Evolutionary conservation across 1,140 invertebrate genomes (phyloP), one percentile per base, ranked within the genome.

Genomic region (Steinernema feltiae): DNA sequence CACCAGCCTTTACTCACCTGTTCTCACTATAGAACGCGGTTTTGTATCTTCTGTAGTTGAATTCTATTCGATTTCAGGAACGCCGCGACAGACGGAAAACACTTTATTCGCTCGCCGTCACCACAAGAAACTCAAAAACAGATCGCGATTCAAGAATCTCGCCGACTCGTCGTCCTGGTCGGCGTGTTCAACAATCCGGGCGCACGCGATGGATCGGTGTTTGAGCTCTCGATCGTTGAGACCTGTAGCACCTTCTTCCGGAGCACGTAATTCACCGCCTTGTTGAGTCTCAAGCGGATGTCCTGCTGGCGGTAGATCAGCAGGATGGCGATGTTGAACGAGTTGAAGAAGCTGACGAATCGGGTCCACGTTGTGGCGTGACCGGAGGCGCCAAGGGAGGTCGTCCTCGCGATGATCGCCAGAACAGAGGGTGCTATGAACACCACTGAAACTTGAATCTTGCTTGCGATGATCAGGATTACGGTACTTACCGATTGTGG

Each of bases 281-380:
- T 15, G 53, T 7, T 15, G 24, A 63, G 53, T 3, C 53, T 12
- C 15, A 7, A 63, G 24, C 53, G 53, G 24, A 63, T 63, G 24
- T 63, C 53, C 3, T 63, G 7, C 53, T 63, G 53, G 7, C 53
- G 12, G 53, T 63, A 63, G 12, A 63, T 63, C 2, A 63, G 15
- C 12, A 63, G 24, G 53, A 63, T 63, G 53, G 53, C 53, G 53
- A 63, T 63, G 53, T 63, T 63, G 53, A 63, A 63, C 53, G 53
- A 63, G 53, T 63, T 63, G 53, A 63, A 63, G 24, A 63, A 63
- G 53, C 15, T 63, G 53, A 63, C 24, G 24, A 63, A 63, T 15
- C 53, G 12, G 24, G 53, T 63, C 53, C 53, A 63, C 15, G 53
- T 63, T 3, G 53, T 63, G 7, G 24, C 12, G 7, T 63, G 53